Percentiles rank a stretch among this genome's conserved stretches.
Conservation (phyloP, 2,113 vertebrate genomes). For the Calypte anna region DNA sequence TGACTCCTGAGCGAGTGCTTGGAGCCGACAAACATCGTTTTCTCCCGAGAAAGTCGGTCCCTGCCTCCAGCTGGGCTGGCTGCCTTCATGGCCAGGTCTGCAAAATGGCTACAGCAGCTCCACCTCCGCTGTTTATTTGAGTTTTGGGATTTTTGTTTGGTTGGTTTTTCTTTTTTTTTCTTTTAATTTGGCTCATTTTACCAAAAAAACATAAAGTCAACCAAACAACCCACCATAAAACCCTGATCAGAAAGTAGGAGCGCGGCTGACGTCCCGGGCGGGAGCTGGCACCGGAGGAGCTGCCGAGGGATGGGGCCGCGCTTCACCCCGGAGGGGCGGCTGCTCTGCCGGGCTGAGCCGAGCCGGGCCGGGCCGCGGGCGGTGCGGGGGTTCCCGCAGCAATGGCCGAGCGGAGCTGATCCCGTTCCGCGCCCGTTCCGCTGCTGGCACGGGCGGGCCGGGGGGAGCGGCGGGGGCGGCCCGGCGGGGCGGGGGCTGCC, state of each 20-base stretch:
- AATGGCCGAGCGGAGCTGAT: no score
- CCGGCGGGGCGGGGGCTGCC: neutral
- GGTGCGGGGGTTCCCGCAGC: no score
- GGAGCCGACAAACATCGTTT: accelerated
- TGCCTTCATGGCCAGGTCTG: accelerated
- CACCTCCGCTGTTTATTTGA: neutral
- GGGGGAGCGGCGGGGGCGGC: neutral
- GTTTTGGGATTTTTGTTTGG: neutral
- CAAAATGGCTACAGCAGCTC: neutral
- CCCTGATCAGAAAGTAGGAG: accelerated
- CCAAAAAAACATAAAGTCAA: no score
- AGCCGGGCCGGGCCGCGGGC: no score
- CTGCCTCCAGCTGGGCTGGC: accelerated
- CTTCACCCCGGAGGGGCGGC: neutral
- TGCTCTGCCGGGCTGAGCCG: neutral
- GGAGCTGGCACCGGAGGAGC: no score
- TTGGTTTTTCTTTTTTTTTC: no score
- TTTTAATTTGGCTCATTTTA: neutral
- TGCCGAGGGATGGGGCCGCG: no score
- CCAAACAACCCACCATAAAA: no score
- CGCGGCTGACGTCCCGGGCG: no score
- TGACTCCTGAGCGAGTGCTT: no score
- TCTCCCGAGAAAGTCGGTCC: accelerated
- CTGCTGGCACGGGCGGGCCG: no score
- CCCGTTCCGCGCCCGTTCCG: no score